Percentiles rank a stretch among this genome's conserved stretches.
phyloP scores from a whole-genome alignment of 2,113 vertebrate species.

The Chloropsis hardwickii region DNA sequence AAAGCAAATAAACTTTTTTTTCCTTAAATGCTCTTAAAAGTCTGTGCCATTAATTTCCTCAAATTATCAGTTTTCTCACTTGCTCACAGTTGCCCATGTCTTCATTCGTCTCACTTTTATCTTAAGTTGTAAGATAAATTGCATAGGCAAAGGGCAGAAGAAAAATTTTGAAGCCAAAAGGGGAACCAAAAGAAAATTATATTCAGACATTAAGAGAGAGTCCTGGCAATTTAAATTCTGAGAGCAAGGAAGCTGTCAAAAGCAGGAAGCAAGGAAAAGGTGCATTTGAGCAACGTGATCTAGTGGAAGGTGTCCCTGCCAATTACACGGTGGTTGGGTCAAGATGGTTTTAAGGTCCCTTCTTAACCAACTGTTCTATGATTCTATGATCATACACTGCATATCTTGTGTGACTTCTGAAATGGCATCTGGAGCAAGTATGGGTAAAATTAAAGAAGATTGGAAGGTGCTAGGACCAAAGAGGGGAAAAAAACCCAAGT shows the following conservation, averaged over 20 bases:
- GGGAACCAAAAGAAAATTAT: neutral
- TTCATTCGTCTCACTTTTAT: neutral
- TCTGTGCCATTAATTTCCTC: slow-evolving; percentile 22
- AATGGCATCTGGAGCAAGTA: neutral
- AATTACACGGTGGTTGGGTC: neutral
- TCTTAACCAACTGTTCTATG: neutral
- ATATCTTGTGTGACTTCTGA: neutral
- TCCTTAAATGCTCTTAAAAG: neutral
- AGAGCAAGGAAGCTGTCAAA: neutral
- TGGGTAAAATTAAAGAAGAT: neutral
- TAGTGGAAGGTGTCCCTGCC: neutral
- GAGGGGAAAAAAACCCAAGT: neutral
- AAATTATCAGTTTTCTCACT: slow-evolving; percentile 30
- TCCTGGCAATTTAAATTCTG: neutral
- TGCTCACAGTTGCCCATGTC: slow-evolving; percentile 1
- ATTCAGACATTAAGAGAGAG: neutral
- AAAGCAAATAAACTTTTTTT: neutral
- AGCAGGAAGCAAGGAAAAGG: neutral
- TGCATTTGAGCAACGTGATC: neutral
- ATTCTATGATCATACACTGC: neutral
- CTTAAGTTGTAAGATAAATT: neutral
- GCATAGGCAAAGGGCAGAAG: neutral
- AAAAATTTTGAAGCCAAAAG: neutral
- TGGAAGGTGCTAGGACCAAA: neutral
- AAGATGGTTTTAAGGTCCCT: neutral